These are phyloP conservation scores for Sitta carolinensis DNA, from an alignment of 2,797 vertebrate genomes.

Conservation along the genomic window DNA sequence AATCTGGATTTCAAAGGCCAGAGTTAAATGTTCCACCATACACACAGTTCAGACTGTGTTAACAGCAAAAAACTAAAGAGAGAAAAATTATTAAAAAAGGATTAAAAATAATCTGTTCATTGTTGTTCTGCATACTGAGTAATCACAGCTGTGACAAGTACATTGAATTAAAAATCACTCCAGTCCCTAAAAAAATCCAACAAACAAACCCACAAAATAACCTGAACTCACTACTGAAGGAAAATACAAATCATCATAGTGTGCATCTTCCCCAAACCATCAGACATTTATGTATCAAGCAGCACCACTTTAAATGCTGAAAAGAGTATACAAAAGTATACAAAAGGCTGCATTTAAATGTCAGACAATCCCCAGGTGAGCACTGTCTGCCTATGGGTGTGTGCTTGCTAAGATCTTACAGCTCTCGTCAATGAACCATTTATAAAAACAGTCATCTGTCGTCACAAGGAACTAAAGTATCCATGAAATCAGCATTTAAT, in stretches of 20 bases:
- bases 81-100: neutral
- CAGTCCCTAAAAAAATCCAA: neutral
- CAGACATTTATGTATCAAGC: neutral
- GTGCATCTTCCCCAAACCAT: neutral
- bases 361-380: neutral
- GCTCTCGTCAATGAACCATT: neutral
- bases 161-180: conserved; percentile 24
- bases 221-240: neutral
- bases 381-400: neutral
- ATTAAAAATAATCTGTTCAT: conserved; percentile 18
- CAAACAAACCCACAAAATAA: neutral
- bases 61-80: neutral
- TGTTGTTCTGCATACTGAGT: conserved; percentile 1
- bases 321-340: neutral
- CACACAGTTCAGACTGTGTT: neutral
- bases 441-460: neutral
- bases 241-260: neutral
- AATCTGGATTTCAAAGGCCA: neutral
- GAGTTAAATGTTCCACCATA: neutral
- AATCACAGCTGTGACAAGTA: conserved; percentile 35
- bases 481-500: neutral
- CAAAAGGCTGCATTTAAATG: neutral
- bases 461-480: neutral
- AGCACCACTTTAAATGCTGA: neutral
- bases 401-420: neutral